Conservation (phyloP, 2,797 vertebrate species). For the Sebastes steindachneri region DNA sequence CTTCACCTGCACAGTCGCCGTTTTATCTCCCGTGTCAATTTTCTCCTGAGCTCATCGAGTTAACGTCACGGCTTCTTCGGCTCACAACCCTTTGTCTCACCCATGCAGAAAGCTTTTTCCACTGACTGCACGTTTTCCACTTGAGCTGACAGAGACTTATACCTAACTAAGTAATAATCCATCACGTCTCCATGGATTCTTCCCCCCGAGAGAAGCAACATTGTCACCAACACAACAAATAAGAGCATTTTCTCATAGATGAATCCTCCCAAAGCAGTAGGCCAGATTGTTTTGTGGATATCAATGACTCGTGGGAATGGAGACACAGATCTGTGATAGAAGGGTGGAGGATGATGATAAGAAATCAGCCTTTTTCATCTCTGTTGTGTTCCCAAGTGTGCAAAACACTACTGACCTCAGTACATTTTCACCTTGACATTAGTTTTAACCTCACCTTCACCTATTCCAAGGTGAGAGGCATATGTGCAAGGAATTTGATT, state of each 20-base stretch:
- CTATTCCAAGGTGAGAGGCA: background rate
- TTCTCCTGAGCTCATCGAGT: slow-evolving; percentile 42
- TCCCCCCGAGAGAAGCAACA: slow-evolving; percentile 7
- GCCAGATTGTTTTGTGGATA: background rate
- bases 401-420: background rate
- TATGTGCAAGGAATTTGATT: background rate
- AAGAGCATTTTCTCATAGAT: background rate
- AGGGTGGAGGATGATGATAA: background rate
- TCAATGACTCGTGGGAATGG: background rate
- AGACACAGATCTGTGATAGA: background rate
- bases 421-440: background rate
- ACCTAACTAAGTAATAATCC: slow-evolving; percentile 46
- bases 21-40: slow-evolving; percentile 35
- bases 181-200: slow-evolving; percentile 44
- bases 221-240: slow-evolving; percentile 8
- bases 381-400: background rate
- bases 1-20: slow-evolving; percentile 1
- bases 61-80: slow-evolving; percentile 17
- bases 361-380: background rate
- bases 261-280: slow-evolving; percentile 5
- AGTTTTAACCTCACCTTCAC: background rate
- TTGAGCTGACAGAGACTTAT: slow-evolving; percentile 41
- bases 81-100: slow-evolving; percentile 38
- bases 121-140: slow-evolving; percentile 62
- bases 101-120: slow-evolving; percentile 59